Evolutionary conservation across 2,113 vertebrate genomes (phyloP).

Genomic region (Halcyon malimbica): DNA sequence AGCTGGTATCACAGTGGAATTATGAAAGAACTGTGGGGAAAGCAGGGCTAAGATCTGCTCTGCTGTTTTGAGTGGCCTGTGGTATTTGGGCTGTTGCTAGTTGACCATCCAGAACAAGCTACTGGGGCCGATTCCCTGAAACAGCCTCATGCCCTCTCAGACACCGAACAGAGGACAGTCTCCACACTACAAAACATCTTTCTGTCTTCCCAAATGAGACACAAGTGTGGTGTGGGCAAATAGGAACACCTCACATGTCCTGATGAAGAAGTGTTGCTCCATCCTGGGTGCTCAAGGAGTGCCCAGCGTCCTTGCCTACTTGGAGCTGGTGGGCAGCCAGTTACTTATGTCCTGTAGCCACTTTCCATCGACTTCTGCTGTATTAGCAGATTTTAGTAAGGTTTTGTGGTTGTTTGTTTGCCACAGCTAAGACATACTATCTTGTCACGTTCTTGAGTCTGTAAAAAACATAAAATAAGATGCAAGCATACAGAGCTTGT

Average conservation of each 20-base stretch:
- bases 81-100: not conserved
- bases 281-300: not conserved
- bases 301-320: not conserved
- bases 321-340: not conserved
- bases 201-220: not conserved
- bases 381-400: not conserved
- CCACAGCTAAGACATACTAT: not conserved
- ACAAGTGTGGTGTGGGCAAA: not conserved
- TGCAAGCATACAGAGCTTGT: not conserved
- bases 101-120: not conserved
- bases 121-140: not conserved
- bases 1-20: not conserved
- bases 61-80: not conserved
- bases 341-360: not conserved
- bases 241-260: not conserved
- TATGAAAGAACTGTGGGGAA: not conserved
- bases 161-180: not conserved
- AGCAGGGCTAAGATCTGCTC: not conserved
- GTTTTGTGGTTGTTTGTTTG: not conserved
- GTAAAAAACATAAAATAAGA: not conserved
- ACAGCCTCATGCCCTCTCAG: not conserved
- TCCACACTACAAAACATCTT: not conserved
- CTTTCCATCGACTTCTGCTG: not conserved
- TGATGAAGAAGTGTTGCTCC: not conserved
- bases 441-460: slow-evolving; percentile 1